A percentile compares a stretch with the other conserved stretches of the same genome.
Evolutionary conservation across 92 coral and sea anemone genomes (phyloP).

Genomic region (Palythoa caribaeorum): DNA sequence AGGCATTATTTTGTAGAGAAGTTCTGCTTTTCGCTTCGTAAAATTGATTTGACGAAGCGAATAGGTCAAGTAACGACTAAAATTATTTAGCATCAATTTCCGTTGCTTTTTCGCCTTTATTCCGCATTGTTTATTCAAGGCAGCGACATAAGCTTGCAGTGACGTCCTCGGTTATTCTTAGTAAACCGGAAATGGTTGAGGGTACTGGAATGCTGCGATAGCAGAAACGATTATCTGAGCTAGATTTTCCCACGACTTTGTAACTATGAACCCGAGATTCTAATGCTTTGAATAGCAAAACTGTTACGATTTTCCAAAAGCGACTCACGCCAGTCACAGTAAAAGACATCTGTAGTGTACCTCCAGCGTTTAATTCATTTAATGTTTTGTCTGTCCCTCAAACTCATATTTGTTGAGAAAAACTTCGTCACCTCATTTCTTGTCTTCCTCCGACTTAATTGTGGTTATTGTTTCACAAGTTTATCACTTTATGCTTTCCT

Average conservation of each 20-base stretch:
- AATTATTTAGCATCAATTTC: background rate
- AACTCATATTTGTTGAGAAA: background rate
- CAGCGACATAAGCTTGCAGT: background rate
- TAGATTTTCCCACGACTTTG: constrained; percentile 33
- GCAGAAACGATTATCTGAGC: constrained; percentile 26
- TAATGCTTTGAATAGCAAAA: constrained; percentile 11
- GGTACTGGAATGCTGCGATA: constrained; percentile 42
- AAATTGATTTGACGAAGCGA: background rate
- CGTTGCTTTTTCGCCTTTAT: background rate
- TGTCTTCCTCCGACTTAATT: background rate
- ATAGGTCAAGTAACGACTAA: background rate
- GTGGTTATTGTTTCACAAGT: background rate
- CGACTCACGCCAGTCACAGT: background rate
- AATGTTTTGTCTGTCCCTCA: background rate
- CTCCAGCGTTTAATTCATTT: background rate
- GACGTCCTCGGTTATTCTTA: constrained; percentile 25
- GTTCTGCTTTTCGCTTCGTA: background rate
- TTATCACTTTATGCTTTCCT: background rate
- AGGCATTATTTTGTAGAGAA: too few species aligned
- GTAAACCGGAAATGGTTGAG: constrained; percentile 32
- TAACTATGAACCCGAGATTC: background rate
- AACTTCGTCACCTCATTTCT: background rate
- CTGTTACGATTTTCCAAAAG: background rate
- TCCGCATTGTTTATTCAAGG: constrained; percentile 38
- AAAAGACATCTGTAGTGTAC: background rate